Percentiles rank a stretch among this genome's conserved stretches.
phyloP scores from a whole-genome alignment of 2,888 invertebrate genomes.

The Trissoscelio sp. region DNA sequence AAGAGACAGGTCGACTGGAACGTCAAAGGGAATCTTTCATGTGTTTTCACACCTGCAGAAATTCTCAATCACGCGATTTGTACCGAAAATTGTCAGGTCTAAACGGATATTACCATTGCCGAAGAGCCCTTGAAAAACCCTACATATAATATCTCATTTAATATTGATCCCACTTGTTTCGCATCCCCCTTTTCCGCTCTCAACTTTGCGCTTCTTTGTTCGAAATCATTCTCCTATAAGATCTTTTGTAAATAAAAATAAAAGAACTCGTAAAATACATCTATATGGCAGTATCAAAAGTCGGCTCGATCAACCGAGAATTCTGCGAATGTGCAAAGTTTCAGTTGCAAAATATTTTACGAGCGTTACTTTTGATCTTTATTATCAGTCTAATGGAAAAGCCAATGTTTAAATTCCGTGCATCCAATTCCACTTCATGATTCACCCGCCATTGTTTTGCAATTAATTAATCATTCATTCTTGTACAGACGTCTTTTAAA shows the following conservation, averaged over 20 bases:
- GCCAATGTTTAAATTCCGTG: neutral
- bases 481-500: neutral
- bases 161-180: slow-evolving; percentile 20
- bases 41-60: slow-evolving; percentile 55
- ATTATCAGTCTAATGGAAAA: neutral
- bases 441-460: neutral
- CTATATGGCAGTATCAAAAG: slow-evolving; percentile 1
- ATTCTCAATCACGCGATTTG: slow-evolving; percentile 21
- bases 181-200: neutral
- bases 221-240: neutral
- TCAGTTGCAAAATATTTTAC: neutral
- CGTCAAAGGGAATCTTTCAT: slow-evolving; percentile 65
- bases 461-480: slow-evolving; percentile 8
- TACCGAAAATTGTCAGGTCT: slow-evolving; percentile 43
- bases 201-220: slow-evolving; percentile 5
- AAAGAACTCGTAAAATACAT: too few species aligned
- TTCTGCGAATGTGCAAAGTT: neutral
- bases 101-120: too few species aligned
- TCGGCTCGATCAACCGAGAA: slow-evolving; percentile 3
- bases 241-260: slow-evolving; percentile 6
- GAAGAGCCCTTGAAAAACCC: too few species aligned
- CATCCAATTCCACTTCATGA: neutral
- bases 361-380: neutral
- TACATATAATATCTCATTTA: slow-evolving; percentile 5
- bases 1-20: slow-evolving; percentile 62